These are phyloP conservation scores for Smutsia temminckii DNA, from an alignment of 2,797 vertebrate species.

Conservation along the genomic window DNA sequence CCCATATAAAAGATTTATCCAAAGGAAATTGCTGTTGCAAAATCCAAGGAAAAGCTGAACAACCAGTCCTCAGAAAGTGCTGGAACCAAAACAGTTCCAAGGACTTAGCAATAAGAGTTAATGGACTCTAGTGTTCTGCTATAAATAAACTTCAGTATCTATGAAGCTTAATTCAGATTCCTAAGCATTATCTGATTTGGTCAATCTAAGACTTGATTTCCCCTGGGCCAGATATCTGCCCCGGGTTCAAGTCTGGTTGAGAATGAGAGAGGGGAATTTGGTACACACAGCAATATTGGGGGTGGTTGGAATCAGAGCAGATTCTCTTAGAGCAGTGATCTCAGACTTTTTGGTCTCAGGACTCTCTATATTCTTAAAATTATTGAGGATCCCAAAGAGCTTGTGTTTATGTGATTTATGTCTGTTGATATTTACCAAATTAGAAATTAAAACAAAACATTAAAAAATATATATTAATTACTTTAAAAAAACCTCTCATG, in stretches of 20 bases:
- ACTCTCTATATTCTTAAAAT: constrained; percentile 13
- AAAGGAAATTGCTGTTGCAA: not conserved
- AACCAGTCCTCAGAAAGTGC: not conserved
- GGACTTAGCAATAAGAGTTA: not conserved
- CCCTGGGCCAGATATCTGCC: not conserved
- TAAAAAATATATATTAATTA: not conserved
- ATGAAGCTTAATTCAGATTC: constrained; percentile 44
- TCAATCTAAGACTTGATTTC: constrained; percentile 50
- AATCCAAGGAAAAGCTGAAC: constrained; percentile 38
- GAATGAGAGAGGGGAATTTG: not conserved
- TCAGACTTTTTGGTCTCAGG: not conserved
- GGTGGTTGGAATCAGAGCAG: not conserved
- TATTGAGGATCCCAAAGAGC: not conserved
- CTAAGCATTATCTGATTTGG: constrained; percentile 15
- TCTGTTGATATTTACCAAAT: constrained; percentile 15
- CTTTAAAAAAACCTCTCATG: not conserved
- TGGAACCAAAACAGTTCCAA: not conserved
- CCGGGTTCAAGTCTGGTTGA: constrained; percentile 12
- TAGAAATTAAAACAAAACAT: constrained; percentile 5
- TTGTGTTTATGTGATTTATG: not conserved
- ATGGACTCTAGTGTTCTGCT: not conserved
- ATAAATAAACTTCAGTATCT: constrained; percentile 35
- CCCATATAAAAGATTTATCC: constrained; percentile 17
- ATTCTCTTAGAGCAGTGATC: constrained; percentile 29
- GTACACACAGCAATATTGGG: constrained; percentile 7